Conservation (phyloP, 2,113 vertebrate genomes). For the Oenanthe melanoleuca region DNA sequence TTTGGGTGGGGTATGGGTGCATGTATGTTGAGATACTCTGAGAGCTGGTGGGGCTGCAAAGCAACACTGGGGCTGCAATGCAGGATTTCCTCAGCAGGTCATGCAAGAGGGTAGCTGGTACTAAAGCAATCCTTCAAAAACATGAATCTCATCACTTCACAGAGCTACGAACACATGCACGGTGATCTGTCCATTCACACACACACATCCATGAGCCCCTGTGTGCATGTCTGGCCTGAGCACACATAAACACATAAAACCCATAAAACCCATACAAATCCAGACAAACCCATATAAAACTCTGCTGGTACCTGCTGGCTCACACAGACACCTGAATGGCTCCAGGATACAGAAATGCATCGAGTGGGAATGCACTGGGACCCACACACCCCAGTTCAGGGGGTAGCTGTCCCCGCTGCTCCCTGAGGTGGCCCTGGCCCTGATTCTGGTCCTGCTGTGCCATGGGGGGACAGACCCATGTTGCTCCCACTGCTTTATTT, state of each 20-base stretch:
- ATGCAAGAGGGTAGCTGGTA: neutral
- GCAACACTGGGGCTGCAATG: neutral
- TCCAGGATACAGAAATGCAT: rapidly evolving
- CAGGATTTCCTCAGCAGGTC: neutral
- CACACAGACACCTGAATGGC: neutral
- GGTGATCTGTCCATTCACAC: neutral
- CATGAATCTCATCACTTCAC: neutral
- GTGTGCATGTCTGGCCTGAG: neutral
- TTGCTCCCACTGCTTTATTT: neutral
- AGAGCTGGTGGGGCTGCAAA: neutral
- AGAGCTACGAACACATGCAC: neutral
- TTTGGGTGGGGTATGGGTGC: neutral
- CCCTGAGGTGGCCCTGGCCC: neutral
- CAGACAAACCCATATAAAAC: neutral
- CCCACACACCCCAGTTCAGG: rapidly evolving
- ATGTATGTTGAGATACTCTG: rapidly evolving
- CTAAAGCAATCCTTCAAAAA: neutral
- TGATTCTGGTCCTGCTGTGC: neutral
- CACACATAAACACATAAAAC: neutral
- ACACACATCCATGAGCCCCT: rapidly evolving
- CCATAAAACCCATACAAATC: rapidly evolving
- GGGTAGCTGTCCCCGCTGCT: rapidly evolving
- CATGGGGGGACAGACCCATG: neutral
- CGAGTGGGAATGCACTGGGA: rapidly evolving
- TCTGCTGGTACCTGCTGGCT: neutral